phyloP scores from a whole-genome alignment of 2,113 vertebrate genomes.

The Agapornis roseicollis region DNA sequence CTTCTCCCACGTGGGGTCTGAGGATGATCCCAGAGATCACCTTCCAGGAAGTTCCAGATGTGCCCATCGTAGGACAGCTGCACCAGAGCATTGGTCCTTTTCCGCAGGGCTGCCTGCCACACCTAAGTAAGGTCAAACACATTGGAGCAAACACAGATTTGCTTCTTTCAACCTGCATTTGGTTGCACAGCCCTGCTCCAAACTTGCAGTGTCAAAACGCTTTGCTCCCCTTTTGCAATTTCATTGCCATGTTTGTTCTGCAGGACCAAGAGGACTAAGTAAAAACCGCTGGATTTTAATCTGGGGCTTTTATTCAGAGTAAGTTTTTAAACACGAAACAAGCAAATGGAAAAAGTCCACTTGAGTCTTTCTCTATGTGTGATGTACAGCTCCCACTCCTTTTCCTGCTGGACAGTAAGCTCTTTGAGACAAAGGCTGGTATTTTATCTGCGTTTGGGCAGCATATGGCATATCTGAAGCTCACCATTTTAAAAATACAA shows the following conservation, averaged over 20 bases:
- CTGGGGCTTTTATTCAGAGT: not conserved
- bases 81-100: not conserved
- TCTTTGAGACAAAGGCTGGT: not conserved
- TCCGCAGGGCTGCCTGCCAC: not conserved
- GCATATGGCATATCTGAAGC: not conserved
- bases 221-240: not conserved
- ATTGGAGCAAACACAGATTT: not conserved
- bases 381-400: not conserved
- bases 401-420: not conserved
- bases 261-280: not conserved
- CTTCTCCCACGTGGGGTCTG: not conserved
- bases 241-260: not conserved
- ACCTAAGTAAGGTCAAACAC: not conserved
- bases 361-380: not conserved
- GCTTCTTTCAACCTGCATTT: not conserved
- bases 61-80: not conserved
- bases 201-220: not conserved
- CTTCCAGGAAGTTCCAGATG: not conserved
- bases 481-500: not conserved
- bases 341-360: not conserved
- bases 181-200: not conserved
- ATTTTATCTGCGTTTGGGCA: not conserved
- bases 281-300: not conserved
- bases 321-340: not conserved
- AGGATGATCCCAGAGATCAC: not conserved